A percentile compares a stretch with the other conserved stretches of the same genome.
These are phyloP conservation scores for Eueremaeus valkanovi DNA, from an alignment of 2,888 invertebrate species.

Conservation along the genomic window DNA sequence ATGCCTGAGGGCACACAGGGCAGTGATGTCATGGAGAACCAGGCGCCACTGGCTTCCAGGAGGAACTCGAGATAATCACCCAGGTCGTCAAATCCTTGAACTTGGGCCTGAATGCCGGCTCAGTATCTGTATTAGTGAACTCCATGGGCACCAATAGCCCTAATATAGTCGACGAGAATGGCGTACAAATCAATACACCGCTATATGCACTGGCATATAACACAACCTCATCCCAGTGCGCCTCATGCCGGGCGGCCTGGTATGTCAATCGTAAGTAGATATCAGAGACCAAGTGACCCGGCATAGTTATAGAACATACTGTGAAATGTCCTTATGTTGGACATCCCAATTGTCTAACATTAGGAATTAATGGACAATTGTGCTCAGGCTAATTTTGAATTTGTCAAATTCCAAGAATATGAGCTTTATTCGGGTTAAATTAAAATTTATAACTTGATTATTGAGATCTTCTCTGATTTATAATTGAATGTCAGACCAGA, in stretches of 20 bases:
- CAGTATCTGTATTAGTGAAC: conserved; percentile 24
- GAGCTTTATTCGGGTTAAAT: too few relatives aligned
- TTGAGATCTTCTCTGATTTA: too few relatives aligned
- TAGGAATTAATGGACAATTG: too few relatives aligned
- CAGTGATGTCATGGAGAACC: too few relatives aligned
- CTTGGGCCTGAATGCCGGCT: conserved; percentile 24
- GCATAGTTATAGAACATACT: too few relatives aligned
- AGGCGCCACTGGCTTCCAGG: not conserved
- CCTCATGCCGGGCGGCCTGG: conserved; percentile 35
- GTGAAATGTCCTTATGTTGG: too few relatives aligned
- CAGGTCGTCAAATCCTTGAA: conserved; percentile 17
- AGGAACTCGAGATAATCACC: conserved; percentile 5
- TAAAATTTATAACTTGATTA: too few relatives aligned
- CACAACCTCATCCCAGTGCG: conserved; percentile 37
- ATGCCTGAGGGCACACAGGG: conserved; percentile 8
- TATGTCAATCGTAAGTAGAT: conserved; percentile 36
- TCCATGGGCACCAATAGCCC: conserved; percentile 19
- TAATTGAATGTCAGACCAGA: too few relatives aligned
- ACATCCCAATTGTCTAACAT: too few relatives aligned
- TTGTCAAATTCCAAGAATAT: too few relatives aligned
- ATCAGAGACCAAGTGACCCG: too few relatives aligned
- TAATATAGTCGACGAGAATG: conserved; percentile 36
- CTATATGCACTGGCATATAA: conserved; percentile 30
- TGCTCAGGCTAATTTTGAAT: too few relatives aligned
- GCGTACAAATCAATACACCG: conserved; percentile 17